phyloP scores from a whole-genome alignment of 2,888 invertebrate species.

The Ophion obscuratus region DNA sequence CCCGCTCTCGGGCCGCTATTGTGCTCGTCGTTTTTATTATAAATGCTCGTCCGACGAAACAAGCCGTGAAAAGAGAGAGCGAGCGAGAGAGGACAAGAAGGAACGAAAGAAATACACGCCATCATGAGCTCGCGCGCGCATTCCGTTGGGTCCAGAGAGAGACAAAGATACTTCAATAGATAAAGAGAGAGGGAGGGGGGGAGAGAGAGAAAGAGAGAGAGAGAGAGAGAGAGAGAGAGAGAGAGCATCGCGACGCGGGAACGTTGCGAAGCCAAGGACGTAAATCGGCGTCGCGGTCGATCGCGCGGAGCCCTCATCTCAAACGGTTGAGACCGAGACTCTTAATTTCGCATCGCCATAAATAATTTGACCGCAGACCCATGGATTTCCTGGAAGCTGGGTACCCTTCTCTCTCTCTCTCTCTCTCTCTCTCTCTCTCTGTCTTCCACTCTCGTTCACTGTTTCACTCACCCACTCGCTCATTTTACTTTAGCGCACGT shows the following conservation, averaged over 20 bases:
- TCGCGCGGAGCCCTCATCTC: constrained; percentile 76
- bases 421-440: constrained; percentile 9
- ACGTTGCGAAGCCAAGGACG: constrained; percentile 75
- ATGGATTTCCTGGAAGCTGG: constrained; percentile 80
- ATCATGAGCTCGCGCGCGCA: constrained; percentile 52
- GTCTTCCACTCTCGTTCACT: constrained; percentile 34
- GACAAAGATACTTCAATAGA: background rate
- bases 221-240: constrained; percentile 28
- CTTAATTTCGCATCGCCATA: constrained; percentile 84
- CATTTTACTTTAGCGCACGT: constrained; percentile 61
- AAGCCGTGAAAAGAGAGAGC: constrained; percentile 51
- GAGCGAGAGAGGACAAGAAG: constrained; percentile 22
- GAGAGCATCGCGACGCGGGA: constrained; percentile 68
- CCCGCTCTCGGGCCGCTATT: constrained; percentile 13
- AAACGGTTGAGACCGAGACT: constrained; percentile 79
- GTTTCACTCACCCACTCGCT: constrained; percentile 45
- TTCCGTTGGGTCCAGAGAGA: constrained; percentile 40
- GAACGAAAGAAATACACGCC: constrained; percentile 55
- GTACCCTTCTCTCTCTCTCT: too few species aligned
- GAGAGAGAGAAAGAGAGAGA: constrained; percentile 5
- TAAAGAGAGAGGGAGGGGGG: constrained; percentile 10
- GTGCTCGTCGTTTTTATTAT: constrained; percentile 55
- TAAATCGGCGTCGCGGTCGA: constrained; percentile 78
- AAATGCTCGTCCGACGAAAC: constrained; percentile 54
- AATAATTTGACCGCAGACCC: constrained; percentile 82